Percentiles rank a stretch among this genome's conserved stretches.
These are phyloP conservation scores for Hyperoplus lanceolatus DNA, from an alignment of 2,797 vertebrate species.

Conservation along the genomic window DNA sequence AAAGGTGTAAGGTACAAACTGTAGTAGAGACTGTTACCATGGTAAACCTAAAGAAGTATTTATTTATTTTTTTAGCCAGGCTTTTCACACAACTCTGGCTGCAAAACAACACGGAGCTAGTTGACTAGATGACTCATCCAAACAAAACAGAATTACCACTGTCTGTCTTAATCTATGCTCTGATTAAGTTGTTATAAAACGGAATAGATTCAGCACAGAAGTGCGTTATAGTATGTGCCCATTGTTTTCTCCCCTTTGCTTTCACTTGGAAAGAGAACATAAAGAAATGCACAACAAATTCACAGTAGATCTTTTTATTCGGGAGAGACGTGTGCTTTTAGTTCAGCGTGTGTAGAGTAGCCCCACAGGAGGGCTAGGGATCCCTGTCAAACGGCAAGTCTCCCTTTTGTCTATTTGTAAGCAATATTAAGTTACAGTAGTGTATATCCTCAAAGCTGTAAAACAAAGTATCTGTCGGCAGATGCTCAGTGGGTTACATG, in stretches of 20 bases:
- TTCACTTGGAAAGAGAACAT: constrained; percentile 1
- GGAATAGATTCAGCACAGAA: background rate
- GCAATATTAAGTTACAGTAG: constrained; percentile 24
- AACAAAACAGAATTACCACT: background rate
- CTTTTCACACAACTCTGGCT: background rate
- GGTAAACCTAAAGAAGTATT: background rate
- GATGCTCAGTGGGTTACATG: constrained; percentile 47
- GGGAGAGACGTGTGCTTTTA: constrained; percentile 32
- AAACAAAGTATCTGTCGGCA: constrained; percentile 16
- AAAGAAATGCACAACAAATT: constrained; percentile 26
- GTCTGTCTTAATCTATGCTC: constrained; percentile 3
- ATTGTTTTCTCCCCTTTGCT: background rate
- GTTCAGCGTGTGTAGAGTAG: constrained; percentile 27
- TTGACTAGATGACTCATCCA: constrained; percentile 16
- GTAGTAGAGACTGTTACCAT: constrained; percentile 12
- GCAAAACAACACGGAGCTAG: background rate
- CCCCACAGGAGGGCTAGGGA: constrained; percentile 26
- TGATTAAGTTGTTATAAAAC: constrained; percentile 3
- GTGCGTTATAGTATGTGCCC: background rate
- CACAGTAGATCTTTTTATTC: constrained; percentile 18
- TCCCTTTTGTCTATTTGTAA: constrained; percentile 47
- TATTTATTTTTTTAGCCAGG: background rate
- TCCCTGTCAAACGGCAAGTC: constrained; percentile 22
- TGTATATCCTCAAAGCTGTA: constrained; percentile 17
- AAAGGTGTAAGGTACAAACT: background rate